phyloP scores from a whole-genome alignment of 2,888 invertebrate genomes.

The Volucella inflata region DNA sequence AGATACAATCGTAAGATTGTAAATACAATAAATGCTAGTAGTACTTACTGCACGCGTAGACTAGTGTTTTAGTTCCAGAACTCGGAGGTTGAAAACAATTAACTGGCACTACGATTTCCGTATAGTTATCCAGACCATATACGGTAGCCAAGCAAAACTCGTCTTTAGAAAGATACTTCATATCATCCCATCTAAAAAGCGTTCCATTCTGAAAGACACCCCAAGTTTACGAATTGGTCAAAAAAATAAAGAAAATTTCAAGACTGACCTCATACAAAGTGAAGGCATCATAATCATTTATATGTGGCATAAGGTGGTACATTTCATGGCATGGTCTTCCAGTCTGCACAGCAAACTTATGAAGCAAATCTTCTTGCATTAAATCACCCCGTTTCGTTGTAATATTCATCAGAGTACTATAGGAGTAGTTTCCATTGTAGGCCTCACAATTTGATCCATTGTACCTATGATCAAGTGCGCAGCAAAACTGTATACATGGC shows the following conservation, averaged over 20 bases:
- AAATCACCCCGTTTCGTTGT: conserved; percentile 76
- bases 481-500: conserved; percentile 82
- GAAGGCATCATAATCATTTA: conserved; percentile 77
- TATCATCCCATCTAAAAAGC: conserved; percentile 78
- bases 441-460: conserved; percentile 58
- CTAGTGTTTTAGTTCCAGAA: conserved; percentile 77
- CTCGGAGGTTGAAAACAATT: conserved; percentile 77
- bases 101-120: conserved; percentile 79
- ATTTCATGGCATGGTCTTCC: conserved; percentile 78
- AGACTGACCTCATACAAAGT: conserved; percentile 78
- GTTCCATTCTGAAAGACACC: conserved; percentile 79
- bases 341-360: conserved; percentile 78
- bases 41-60: conserved; percentile 80
- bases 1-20: neutral
- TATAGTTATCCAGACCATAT: conserved; percentile 76
- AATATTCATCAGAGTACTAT: conserved; percentile 77
- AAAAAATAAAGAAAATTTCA: neutral
- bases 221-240: neutral
- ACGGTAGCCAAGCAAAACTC: conserved; percentile 80
- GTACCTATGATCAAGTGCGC: conserved; percentile 78
- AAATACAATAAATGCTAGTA: neutral
- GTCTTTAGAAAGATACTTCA: conserved; percentile 77
- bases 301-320: conserved; percentile 78
- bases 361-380: conserved; percentile 75
- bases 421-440: conserved; percentile 5